Conservation (phyloP, 2,113 vertebrate species). For the Mobula hypostoma region DNA sequence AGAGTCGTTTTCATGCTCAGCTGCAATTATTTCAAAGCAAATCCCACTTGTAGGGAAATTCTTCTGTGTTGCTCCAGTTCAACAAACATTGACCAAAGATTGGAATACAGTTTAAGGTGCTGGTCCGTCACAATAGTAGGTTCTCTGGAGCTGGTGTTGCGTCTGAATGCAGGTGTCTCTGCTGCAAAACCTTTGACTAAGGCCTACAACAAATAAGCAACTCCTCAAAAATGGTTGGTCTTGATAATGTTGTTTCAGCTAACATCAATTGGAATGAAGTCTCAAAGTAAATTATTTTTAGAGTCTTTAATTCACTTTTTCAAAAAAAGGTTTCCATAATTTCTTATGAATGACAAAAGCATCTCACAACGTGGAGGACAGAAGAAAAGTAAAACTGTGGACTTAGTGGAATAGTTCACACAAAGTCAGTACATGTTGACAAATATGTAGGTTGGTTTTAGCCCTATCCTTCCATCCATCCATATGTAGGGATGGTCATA, state of each 20-base stretch:
- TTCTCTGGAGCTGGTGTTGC: constrained; percentile 49
- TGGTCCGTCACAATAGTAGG: constrained; percentile 57
- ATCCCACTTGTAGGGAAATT: constrained; percentile 47
- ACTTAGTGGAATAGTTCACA: neutral
- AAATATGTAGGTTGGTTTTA: neutral
- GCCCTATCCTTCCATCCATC: neutral
- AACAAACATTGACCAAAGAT: constrained; percentile 57
- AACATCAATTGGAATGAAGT: neutral
- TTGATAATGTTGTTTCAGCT: neutral
- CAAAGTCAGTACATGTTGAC: neutral
- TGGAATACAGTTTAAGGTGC: constrained; percentile 56
- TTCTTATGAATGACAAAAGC: neutral
- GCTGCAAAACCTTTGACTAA: constrained; percentile 49
- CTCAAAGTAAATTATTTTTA: neutral
- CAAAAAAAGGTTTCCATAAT: neutral
- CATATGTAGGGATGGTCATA: neutral
- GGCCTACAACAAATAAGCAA: constrained; percentile 42
- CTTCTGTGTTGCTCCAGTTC: constrained; percentile 55
- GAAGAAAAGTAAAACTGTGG: neutral
- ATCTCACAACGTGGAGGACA: neutral
- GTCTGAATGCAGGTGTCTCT: constrained; percentile 55
- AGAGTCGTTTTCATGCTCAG: constrained; percentile 47
- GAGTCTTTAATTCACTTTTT: neutral
- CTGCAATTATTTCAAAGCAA: constrained; percentile 47
- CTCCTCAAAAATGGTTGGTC: neutral